Evolutionary conservation across 2,113 vertebrate genomes (phyloP).

Genomic region (Patagioenas fasciata): DNA sequence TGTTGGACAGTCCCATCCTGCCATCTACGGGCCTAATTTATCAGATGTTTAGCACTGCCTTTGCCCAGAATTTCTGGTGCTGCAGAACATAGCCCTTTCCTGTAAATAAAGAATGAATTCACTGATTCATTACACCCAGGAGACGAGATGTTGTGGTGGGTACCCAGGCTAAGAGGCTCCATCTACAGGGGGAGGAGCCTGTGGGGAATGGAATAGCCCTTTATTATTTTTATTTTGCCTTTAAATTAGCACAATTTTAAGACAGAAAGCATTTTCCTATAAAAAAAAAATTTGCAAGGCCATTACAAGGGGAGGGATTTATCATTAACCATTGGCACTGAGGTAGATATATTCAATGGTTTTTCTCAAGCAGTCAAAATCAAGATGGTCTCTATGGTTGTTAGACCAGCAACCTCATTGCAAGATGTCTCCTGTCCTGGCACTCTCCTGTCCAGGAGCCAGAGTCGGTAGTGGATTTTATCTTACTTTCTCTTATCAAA

Average conservation of each 20-base stretch:
- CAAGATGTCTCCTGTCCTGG: background rate
- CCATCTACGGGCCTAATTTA: conserved; percentile 53
- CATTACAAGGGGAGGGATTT: background rate
- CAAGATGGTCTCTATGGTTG: background rate
- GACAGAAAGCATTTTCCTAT: background rate
- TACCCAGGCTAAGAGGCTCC: background rate
- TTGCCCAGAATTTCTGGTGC: background rate
- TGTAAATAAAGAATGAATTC: background rate
- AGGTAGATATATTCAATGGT: fast-evolving
- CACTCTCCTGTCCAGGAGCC: background rate
- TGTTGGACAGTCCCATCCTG: conserved; percentile 52
- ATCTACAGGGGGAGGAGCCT: background rate
- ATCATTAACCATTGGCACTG: background rate
- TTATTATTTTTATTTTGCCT: background rate
- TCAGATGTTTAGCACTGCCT: background rate
- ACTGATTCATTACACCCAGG: background rate
- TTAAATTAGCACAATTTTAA: background rate
- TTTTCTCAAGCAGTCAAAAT: background rate
- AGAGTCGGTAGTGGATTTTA: background rate
- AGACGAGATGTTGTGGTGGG: background rate
- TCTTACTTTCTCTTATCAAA: background rate
- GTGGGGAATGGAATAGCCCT: background rate
- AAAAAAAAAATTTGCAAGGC: background rate
- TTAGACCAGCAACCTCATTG: background rate
- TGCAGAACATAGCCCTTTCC: background rate